Percentiles rank a stretch among this genome's conserved stretches.
Conservation (phyloP, 2,113 vertebrate species). For the Tragelaphus buxtoni region DNA sequence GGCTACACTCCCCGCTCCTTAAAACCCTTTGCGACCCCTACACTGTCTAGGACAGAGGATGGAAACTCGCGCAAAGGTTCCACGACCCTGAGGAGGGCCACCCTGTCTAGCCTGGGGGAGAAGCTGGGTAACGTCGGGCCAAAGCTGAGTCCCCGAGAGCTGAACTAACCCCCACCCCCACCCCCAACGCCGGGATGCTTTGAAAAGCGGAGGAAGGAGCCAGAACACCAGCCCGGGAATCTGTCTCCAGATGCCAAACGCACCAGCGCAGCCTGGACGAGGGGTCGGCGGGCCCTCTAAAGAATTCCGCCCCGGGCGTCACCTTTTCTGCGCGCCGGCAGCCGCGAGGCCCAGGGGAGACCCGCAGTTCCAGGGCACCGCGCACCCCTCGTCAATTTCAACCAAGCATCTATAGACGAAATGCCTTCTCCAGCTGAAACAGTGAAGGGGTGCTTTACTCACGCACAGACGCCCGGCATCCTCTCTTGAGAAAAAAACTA, state of each 20-base stretch:
- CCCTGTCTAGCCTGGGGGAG: not conserved
- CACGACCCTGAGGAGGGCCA: not conserved
- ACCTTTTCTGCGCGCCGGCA: not conserved
- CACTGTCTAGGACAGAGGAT: not conserved
- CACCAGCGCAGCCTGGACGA: not conserved
- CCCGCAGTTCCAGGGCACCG: not conserved
- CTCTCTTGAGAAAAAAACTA: not conserved
- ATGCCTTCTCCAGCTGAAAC: not conserved
- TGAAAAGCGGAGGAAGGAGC: not conserved
- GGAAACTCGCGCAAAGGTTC: not conserved
- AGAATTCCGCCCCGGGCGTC: not conserved
- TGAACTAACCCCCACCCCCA: not conserved
- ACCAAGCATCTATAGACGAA: not conserved
- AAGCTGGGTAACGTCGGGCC: not conserved
- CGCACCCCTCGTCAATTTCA: not conserved
- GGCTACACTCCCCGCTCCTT: not conserved
- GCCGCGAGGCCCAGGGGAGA: not conserved
- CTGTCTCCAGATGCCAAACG: slow-evolving; percentile 10
- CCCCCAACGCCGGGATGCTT: not conserved
- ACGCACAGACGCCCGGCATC: not conserved
- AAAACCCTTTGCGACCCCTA: not conserved
- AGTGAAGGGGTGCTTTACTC: not conserved
- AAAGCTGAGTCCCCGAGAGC: not conserved
- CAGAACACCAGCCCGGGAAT: not conserved
- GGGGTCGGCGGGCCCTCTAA: not conserved